Base-by-base conservation (phyloP, 2,113 vertebrate genomes). In the Cavia aperea region DNA sequence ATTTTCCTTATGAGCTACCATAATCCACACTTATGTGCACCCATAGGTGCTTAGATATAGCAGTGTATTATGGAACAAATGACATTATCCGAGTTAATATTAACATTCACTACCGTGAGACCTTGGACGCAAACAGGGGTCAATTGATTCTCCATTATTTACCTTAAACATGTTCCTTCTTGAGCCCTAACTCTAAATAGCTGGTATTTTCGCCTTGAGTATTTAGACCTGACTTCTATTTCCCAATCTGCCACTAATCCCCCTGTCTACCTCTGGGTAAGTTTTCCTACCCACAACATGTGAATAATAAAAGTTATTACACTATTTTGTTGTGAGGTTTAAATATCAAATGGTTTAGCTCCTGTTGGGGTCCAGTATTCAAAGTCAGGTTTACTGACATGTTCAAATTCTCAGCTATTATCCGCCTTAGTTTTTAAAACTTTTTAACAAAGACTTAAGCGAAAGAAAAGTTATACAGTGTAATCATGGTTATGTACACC, bases 271-370 rank as follows among this genome's bases (percentile, higher is more conserved):
- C 49, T 21, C 14, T 54, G 12, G 86, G 62, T 58, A 92, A 49
- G 8, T 46, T 58, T 82, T 78, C 63, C 46, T 66, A 39, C 46
- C 75, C 46, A 70, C 68, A 70, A 75, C 94, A 83, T 81, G 46
- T 56, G 46, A 86, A 91, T 46, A 60, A 84, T 12, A 16, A 39
- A 88, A 88, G 56, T 81, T 58, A 68, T n/a, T 86, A 7, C 79
- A 49, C 29, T 75, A 29, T 14, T 33, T 54, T 43, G 19, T 75
- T 86, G 3, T 70, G 66, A 88, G 73, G 49, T 70, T 88, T 90
- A 83, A 66, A 70, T 68, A 77, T 77, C 39, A 78, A 63, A 94
- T 26, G 56, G 49, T 93, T 73, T 92, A 73, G 62, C 77, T 56
- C 24, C 63, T 56, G 68, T 78, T 86, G 56, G 19, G 29, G 43